Conservation (phyloP, 1,140 invertebrate genomes). For the Sitobion miscanthi region DNA sequence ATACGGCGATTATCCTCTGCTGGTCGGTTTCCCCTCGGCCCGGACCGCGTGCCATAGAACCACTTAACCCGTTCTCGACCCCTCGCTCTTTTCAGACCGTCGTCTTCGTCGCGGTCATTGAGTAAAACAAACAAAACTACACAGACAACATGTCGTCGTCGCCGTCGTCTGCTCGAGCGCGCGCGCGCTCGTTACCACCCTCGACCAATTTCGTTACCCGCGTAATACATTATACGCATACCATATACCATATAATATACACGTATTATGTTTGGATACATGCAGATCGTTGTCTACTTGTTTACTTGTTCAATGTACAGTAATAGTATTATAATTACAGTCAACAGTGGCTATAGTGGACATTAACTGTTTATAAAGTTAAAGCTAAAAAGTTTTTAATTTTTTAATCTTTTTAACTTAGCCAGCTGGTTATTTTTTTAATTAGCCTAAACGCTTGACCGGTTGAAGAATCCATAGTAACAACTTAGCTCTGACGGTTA, state of each 20-base stretch:
- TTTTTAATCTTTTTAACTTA: too few species aligned
- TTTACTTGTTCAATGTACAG: neutral
- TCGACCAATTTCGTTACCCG: neutral
- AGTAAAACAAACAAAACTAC: constrained; percentile 24
- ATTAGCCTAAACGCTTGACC: too few species aligned
- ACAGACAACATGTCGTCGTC: neutral
- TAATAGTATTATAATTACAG: neutral
- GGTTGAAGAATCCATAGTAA: too few species aligned
- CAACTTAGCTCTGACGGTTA: too few species aligned
- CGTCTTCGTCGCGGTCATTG: neutral
- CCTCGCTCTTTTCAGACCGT: neutral
- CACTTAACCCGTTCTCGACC: neutral
- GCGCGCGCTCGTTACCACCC: neutral
- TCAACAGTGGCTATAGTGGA: too few species aligned
- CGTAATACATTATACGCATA: neutral
- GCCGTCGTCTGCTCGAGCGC: neutral
- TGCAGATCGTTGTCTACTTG: neutral
- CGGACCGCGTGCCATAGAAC: neutral
- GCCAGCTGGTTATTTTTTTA: too few species aligned
- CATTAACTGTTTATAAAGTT: neutral
- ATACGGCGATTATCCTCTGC: neutral
- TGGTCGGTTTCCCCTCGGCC: neutral
- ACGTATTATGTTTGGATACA: too few species aligned
- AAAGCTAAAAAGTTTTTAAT: too few species aligned
- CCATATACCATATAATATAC: too few species aligned